A percentile compares a stretch with the other conserved stretches of the same genome.
These are phyloP conservation scores for Lepisosteus osseus DNA, from an alignment of 2,113 vertebrate species.

Conservation along the genomic window DNA sequence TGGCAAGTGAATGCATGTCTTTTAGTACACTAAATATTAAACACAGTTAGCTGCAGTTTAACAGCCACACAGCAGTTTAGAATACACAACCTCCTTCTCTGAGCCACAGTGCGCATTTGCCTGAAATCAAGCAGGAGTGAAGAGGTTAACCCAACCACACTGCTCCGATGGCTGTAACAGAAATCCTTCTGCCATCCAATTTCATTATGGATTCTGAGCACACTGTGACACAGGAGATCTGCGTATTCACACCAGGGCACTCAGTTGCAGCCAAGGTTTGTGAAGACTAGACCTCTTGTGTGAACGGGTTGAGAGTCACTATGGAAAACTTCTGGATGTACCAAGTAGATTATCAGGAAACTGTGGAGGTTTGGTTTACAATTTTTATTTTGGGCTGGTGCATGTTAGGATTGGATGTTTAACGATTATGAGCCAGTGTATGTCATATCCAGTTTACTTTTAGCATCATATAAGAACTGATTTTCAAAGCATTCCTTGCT, in stretches of 20 bases:
- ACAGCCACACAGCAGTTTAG: too few species aligned
- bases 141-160: constrained; percentile 1
- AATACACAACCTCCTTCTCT: too few species aligned
- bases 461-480: too few species aligned
- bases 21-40: too few species aligned
- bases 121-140: neutral
- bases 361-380: constrained; percentile 53
- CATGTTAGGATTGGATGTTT: too few species aligned
- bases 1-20: too few species aligned
- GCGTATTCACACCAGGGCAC: neutral
- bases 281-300: neutral
- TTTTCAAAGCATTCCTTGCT: too few species aligned
- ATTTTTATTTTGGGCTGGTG: constrained; percentile 29
- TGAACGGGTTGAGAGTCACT: neutral
- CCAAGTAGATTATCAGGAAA: constrained; percentile 68
- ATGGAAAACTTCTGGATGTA: constrained; percentile 97
- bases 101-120: neutral
- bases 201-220: constrained; percentile 48
- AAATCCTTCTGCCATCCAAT: constrained; percentile 44
- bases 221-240: constrained; percentile 42
- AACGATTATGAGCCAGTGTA: too few species aligned
- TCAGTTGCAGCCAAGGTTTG: neutral
- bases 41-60: too few species aligned
- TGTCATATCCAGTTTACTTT: too few species aligned
- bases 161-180: constrained; percentile 31